Base-by-base conservation (phyloP, 2,797 vertebrate species). In the Acomys russatus region DNA sequence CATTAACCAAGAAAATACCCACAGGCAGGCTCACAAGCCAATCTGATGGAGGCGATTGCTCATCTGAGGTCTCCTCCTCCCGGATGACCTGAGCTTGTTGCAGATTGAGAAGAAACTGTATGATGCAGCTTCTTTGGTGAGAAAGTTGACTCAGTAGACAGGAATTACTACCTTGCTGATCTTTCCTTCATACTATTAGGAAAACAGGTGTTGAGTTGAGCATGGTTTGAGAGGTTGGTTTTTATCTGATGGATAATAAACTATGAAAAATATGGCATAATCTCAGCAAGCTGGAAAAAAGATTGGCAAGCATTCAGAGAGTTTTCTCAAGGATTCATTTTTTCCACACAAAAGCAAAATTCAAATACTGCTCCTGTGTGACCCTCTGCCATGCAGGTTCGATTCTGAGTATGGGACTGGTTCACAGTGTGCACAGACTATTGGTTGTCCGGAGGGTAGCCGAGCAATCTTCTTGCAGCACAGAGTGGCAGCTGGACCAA, bases 301-400 rank as follows among this genome's bases (percentile, higher is more conserved):
- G 56, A 73, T 30, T 51, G 66, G 33, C 88, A 89, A 88, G 80
- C 86, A 95, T 84, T 85, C 17, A 70, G 56, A 18, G 25, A 4
- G 64, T 92, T 96, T 78, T 80, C 78, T 93, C 89, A 94, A 84
- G 91, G 54, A 73, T 51, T 83, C 33, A 28, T 59, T 59, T 83
- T 88, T 82, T 92, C 79, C 79, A 38, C 22, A 49, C 74, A 51
- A 54, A 95, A 91, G 77, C 78, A 88, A 90, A 96, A 90, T 15
- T 93, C 80, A 77, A 25, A 74, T 61, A 9, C 54, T 7, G 14
- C 17, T 76, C 70, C 88, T 77, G 12, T 54, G 38, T 61, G 91
- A 59, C 38, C 44, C 23, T 94, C 71, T 77, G 49, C 30, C 20
- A 88, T 17, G 9, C 0, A 54, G 88, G 88, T 59, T 88, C 79